Evolutionary conservation across 2,888 invertebrate species (phyloP).

Genomic region (Lasioglossum calceatum): DNA sequence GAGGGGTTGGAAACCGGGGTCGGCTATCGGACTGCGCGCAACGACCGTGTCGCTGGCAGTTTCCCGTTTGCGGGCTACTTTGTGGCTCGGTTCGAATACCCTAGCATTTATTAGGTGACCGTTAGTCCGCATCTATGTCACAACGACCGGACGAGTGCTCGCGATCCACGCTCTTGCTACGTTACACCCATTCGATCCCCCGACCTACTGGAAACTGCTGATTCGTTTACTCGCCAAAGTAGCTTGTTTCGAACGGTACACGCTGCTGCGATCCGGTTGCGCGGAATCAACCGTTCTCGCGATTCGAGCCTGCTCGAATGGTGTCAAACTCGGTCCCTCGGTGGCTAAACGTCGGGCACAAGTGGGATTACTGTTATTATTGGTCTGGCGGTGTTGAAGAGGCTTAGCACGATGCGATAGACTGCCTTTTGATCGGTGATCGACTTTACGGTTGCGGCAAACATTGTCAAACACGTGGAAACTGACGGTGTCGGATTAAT

Average conservation of each 20-base stretch:
- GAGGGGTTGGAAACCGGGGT: constrained; percentile 32
- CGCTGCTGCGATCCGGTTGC: background rate
- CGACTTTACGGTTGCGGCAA: background rate
- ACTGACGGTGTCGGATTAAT: background rate
- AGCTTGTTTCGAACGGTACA: background rate
- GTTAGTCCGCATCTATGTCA: constrained; percentile 49
- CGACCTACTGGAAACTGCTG: background rate
- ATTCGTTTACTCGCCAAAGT: constrained; percentile 1
- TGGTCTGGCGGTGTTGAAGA: background rate
- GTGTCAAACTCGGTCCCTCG: background rate
- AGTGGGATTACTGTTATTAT: background rate
- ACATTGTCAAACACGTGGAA: background rate
- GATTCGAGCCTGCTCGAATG: background rate
- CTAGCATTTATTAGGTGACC: constrained; percentile 73
- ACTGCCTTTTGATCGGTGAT: background rate
- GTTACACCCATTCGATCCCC: background rate
- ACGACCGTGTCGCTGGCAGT: constrained; percentile 76
- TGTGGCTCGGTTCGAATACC: constrained; percentile 75
- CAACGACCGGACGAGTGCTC: constrained; percentile 13
- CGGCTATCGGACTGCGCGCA: constrained; percentile 73
- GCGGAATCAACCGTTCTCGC: background rate
- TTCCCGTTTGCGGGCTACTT: constrained; percentile 78
- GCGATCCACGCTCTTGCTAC: constrained; percentile 6
- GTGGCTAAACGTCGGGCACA: background rate
- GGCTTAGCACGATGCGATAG: background rate